These are phyloP conservation scores for Epizoanthus ramosus DNA, from an alignment of 92 coral and sea anemone genomes.

Conservation along the genomic window DNA sequence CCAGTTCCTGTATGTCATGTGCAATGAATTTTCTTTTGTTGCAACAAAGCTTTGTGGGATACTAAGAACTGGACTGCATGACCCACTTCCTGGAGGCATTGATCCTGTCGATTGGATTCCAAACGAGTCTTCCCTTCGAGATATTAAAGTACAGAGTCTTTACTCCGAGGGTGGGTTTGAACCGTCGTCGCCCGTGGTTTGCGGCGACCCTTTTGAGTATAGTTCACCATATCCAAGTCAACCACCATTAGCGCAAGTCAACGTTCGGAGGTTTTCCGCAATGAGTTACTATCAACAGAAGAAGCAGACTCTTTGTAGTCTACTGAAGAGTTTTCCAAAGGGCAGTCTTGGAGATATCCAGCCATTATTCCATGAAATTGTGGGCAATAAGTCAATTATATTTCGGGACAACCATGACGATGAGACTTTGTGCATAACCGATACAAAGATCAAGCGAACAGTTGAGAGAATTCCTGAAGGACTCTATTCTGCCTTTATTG, in stretches of 20 bases:
- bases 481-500: slow-evolving; percentile 79
- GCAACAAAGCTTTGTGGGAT: slow-evolving; percentile 61
- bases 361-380: slow-evolving; percentile 77
- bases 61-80: slow-evolving; percentile 67
- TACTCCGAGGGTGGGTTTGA: slow-evolving; percentile 32
- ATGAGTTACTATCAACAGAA: slow-evolving; percentile 73
- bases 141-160: slow-evolving; percentile 37
- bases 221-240: background rate
- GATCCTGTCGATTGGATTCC: slow-evolving; percentile 78
- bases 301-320: slow-evolving; percentile 62
- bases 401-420: slow-evolving; percentile 55
- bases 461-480: slow-evolving; percentile 85
- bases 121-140: slow-evolving; percentile 60
- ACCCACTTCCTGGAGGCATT: slow-evolving; percentile 80
- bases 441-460: slow-evolving; percentile 53
- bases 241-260: slow-evolving; percentile 16
- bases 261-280: slow-evolving; percentile 50
- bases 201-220: slow-evolving; percentile 13
- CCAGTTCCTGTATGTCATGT: slow-evolving; percentile 74
- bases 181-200: slow-evolving; percentile 28
- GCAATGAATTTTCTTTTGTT: slow-evolving; percentile 61
- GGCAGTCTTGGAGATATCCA: slow-evolving; percentile 57
- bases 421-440: slow-evolving; percentile 36
- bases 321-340: slow-evolving; percentile 56
- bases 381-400: slow-evolving; percentile 73